Percentiles rank a stretch among this genome's conserved stretches.
phyloP scores from a whole-genome alignment of 2,797 vertebrate species.

The Trachurus trachurus region DNA sequence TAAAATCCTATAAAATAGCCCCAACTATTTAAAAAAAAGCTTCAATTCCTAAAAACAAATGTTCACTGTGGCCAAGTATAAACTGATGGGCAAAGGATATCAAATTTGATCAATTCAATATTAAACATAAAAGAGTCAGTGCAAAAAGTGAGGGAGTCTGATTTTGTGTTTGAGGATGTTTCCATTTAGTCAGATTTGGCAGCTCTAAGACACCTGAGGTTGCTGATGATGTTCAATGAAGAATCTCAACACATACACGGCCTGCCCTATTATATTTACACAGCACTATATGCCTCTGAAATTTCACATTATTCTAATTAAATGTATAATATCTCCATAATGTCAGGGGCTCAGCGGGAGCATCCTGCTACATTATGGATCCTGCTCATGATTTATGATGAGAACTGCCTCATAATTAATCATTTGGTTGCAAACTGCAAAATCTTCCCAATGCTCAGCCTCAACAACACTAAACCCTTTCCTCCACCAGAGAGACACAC shows the following conservation, averaged over 20 bases:
- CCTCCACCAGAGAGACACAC: neutral
- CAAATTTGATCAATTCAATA: too few relatives aligned
- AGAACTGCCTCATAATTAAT: constrained; percentile 17
- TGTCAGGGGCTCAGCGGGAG: neutral
- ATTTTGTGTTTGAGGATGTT: neutral
- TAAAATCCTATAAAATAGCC: too few relatives aligned
- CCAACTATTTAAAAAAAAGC: neutral
- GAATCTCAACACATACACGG: too few relatives aligned
- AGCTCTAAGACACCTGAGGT: neutral
- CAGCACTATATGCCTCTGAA: neutral
- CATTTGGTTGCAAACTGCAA: constrained; percentile 4
- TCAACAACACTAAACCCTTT: constrained; percentile 13
- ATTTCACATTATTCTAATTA: constrained; percentile 1
- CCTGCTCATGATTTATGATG: constrained; percentile 28
- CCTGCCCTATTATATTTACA: neutral
- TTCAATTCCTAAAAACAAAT: neutral
- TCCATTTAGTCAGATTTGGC: neutral
- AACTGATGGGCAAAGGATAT: neutral
- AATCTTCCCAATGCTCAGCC: constrained; percentile 11
- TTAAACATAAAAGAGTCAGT: too few relatives aligned
- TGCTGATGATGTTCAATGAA: neutral
- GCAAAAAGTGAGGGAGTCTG: neutral
- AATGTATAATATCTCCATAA: constrained; percentile 8
- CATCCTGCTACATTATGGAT: constrained; percentile 23
- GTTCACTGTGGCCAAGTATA: neutral